Percentiles rank a stretch among this genome's conserved stretches.
phyloP scores from a whole-genome alignment of 2,888 invertebrate species.

The Polyommatus iphigenia region DNA sequence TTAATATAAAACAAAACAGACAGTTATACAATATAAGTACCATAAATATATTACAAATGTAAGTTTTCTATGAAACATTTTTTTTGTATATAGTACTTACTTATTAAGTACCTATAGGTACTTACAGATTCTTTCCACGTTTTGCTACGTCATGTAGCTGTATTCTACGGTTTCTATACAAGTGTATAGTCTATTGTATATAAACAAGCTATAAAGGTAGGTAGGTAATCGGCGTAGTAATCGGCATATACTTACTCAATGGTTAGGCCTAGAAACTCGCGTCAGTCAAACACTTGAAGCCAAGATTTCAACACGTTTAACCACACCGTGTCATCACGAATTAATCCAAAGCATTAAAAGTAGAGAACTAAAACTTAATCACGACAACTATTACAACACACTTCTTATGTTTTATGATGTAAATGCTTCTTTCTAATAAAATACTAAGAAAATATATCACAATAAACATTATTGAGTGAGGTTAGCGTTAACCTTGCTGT shows the following conservation, averaged over 20 bases:
- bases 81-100: too few species aligned
- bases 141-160: too few species aligned
- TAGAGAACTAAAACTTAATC: not conserved
- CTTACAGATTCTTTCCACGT: not conserved
- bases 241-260: constrained; percentile 9
- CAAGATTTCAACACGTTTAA: constrained; percentile 27
- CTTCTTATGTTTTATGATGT: not conserved
- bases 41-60: too few species aligned
- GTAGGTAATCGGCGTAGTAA: too few species aligned
- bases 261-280: constrained; percentile 14
- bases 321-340: not conserved
- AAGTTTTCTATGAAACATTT: too few species aligned
- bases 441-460: not conserved
- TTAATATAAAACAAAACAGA: too few species aligned
- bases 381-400: not conserved
- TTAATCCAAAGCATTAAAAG: not conserved
- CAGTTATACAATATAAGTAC: too few species aligned
- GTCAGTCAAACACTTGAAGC: constrained; percentile 27
- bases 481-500: constrained; percentile 8
- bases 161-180: not conserved
- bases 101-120: too few species aligned
- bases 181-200: not conserved
- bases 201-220: not conserved
- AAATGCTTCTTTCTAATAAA: not conserved
- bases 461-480: constrained; percentile 10